Evolutionary conservation across 2,888 invertebrate genomes (phyloP).

Genomic region (Camponotus fellah): DNA sequence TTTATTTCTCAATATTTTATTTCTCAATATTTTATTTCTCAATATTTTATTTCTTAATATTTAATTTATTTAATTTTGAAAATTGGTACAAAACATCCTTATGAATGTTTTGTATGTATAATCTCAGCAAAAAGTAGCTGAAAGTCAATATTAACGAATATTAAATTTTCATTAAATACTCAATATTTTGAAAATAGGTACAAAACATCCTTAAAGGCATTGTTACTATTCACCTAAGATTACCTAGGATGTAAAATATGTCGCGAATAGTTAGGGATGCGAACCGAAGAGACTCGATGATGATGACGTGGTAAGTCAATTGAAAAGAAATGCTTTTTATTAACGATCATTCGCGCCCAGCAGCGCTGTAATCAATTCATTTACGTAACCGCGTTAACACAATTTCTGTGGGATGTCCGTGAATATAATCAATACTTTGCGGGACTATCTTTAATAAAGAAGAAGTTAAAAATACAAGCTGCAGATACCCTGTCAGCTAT

Average conservation of each 20-base stretch:
- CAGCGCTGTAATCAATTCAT: conserved; percentile 36
- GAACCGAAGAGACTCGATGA: neutral
- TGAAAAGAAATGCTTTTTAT: conserved; percentile 17
- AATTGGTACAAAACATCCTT: no score
- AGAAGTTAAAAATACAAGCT: conserved; percentile 38
- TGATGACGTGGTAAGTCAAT: conserved; percentile 29
- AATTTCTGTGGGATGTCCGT: conserved; percentile 39
- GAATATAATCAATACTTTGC: conserved; percentile 51
- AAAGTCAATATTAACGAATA: no score
- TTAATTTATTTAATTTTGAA: no score
- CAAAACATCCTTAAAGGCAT: neutral
- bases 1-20: no score
- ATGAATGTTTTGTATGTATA: no score
- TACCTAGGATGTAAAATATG: conserved; percentile 4
- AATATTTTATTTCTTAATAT: no score
- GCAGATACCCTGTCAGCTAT: neutral
- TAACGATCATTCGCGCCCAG: conserved; percentile 19
- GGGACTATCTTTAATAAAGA: conserved; percentile 51
- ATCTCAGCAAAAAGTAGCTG: no score
- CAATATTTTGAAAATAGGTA: no score
- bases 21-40: no score
- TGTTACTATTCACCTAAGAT: neutral
- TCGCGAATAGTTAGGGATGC: neutral
- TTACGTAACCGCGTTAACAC: conserved; percentile 49
- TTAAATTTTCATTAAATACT: no score